Percentiles rank a stretch among this genome's conserved stretches.
Conservation (phyloP, 2,113 vertebrate genomes). For the Hippolais icterina region DNA sequence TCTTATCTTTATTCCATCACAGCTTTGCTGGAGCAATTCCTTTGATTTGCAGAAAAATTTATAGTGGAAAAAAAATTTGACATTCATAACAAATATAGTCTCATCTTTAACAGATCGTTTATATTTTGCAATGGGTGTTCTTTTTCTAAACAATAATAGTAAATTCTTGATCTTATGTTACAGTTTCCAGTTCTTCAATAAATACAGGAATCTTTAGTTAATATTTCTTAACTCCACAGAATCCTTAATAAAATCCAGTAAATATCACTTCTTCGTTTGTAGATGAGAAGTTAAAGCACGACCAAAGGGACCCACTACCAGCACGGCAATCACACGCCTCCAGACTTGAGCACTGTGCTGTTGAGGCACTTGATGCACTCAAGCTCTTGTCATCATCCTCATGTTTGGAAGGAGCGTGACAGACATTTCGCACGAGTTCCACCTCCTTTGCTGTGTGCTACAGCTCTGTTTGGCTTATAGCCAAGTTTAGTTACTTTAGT, state of each 20-base stretch:
- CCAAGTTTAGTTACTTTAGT: slow-evolving; percentile 20
- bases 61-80: slow-evolving; percentile 35
- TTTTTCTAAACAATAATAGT: neutral
- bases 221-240: neutral
- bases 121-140: neutral
- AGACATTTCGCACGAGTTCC: neutral
- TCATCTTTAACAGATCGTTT: slow-evolving; percentile 25
- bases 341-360: neutral
- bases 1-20: neutral
- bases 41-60: slow-evolving; percentile 19
- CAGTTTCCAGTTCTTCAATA: slow-evolving; percentile 1
- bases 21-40: slow-evolving; percentile 17
- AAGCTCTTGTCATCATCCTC: neutral
- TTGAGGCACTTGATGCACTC: neutral
- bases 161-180: neutral
- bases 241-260: neutral
- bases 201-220: neutral
- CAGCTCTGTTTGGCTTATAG: neutral
- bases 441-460: neutral
- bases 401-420: neutral
- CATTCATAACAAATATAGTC: neutral
- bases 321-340: rapidly evolving
- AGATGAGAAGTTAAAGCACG: neutral
- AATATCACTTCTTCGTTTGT: neutral
- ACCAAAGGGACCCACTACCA: neutral